Percentiles rank a stretch among this genome's conserved stretches.
phyloP scores from a whole-genome alignment of 2,888 invertebrate species.

The Caenorhabditis sulstoni region DNA sequence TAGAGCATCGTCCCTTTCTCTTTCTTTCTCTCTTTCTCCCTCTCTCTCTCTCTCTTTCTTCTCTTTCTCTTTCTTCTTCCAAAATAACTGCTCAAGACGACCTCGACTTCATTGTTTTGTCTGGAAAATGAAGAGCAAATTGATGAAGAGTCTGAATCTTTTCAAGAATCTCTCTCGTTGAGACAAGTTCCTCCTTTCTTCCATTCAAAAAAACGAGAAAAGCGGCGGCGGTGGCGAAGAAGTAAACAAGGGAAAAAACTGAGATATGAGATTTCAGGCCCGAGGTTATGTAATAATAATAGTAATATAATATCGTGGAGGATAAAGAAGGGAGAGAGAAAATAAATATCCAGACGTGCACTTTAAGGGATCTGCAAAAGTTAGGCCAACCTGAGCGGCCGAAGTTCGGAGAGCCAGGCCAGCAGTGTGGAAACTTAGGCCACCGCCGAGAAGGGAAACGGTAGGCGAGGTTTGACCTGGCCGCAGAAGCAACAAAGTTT shows the following conservation, averaged over 20 bases:
- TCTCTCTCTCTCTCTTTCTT: constrained; percentile 14
- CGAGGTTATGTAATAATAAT: constrained; percentile 36
- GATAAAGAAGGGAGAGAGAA: too few species aligned
- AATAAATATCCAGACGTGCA: too few species aligned
- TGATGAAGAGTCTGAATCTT: constrained; percentile 21
- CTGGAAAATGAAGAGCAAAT: constrained; percentile 14
- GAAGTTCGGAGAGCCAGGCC: too few species aligned
- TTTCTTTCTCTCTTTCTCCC: constrained; percentile 28
- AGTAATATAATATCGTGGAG: constrained; percentile 11
- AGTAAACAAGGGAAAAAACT: constrained; percentile 28
- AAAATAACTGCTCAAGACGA: constrained; percentile 16
- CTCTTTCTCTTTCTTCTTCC: not conserved
- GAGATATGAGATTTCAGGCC: constrained; percentile 44
- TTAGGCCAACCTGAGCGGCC: too few species aligned
- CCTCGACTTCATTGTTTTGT: constrained; percentile 37
- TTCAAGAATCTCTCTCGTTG: constrained; percentile 2
- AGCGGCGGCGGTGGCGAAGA: not conserved
- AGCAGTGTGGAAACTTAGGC: too few species aligned
- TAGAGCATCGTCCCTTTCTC: constrained; percentile 67
- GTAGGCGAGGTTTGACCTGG: too few species aligned
- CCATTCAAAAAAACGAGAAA: constrained; percentile 21
- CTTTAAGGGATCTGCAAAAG: too few species aligned
- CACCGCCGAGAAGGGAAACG: too few species aligned
- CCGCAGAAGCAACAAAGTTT: not conserved
- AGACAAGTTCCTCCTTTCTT: constrained; percentile 27